These are phyloP conservation scores for Dendroctonus valens DNA, from an alignment of 1,140 invertebrate genomes.

Conservation along the genomic window DNA sequence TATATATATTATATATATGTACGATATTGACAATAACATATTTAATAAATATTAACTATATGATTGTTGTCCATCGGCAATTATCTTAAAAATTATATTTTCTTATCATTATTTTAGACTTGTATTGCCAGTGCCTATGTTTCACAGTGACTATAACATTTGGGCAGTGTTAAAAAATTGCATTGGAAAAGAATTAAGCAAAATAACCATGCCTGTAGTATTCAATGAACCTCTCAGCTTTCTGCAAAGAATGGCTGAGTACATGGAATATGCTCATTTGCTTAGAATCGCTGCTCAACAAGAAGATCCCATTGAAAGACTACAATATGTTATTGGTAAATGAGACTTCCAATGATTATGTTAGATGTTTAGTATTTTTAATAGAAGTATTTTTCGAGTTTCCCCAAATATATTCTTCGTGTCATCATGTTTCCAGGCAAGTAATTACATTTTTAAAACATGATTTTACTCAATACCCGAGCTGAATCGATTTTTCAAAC, in stretches of 20 bases:
- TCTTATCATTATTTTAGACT: conserved; percentile 37
- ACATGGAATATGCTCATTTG: conserved; percentile 91
- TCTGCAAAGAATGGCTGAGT: conserved; percentile 91
- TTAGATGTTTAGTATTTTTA: too few species aligned
- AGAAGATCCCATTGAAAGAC: conserved; percentile 73
- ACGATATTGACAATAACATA: too few species aligned
- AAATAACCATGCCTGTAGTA: conserved; percentile 96
- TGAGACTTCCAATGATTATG: background rate
- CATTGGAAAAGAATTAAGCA: conserved; percentile 93
- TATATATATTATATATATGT: too few species aligned
- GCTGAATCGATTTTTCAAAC: too few species aligned
- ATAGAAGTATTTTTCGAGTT: too few species aligned
- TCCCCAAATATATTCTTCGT: too few species aligned
- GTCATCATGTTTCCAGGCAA: too few species aligned
- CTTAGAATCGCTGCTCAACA: conserved; percentile 73
- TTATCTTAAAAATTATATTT: background rate
- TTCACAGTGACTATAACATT: conserved; percentile 86
- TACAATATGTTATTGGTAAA: conserved; percentile 67
- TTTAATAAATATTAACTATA: too few species aligned
- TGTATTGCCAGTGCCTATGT: conserved; percentile 79
- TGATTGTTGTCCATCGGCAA: too few species aligned
- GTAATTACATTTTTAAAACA: too few species aligned
- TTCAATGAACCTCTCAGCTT: conserved; percentile 97
- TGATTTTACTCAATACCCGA: too few species aligned
- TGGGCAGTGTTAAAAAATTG: conserved; percentile 94